phyloP scores from a whole-genome alignment of 1,140 invertebrate species.

The Varroa destructor region DNA sequence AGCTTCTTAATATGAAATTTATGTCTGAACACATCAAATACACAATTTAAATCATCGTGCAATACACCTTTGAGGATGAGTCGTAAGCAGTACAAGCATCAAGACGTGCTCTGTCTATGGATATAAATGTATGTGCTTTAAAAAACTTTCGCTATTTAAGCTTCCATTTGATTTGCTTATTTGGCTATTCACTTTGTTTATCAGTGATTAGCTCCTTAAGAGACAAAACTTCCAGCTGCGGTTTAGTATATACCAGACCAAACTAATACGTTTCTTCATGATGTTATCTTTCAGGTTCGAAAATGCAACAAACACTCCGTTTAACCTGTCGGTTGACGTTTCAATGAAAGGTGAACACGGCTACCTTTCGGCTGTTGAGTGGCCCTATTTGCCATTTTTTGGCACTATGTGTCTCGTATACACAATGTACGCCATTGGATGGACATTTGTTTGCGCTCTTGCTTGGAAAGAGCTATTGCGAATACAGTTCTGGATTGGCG shows the following conservation, averaged over 20 bases:
- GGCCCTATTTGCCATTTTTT: slow-evolving; percentile 65
- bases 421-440: slow-evolving; percentile 61
- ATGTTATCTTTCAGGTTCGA: not conserved
- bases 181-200: too few species aligned
- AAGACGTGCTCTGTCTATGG: too few species aligned
- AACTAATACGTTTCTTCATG: not conserved
- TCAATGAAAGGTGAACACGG: slow-evolving; percentile 53
- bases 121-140: too few species aligned
- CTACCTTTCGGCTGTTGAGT: slow-evolving; percentile 59
- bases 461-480: slow-evolving; percentile 80
- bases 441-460: slow-evolving; percentile 65
- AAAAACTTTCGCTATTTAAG: too few species aligned
- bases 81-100: too few species aligned
- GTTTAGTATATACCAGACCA: slow-evolving; percentile 18
- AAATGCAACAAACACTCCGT: slow-evolving; percentile 35
- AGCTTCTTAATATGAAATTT: too few species aligned
- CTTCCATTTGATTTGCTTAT: too few species aligned
- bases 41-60: too few species aligned
- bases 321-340: slow-evolving; percentile 47
- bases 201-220: too few species aligned
- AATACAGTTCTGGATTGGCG: slow-evolving; percentile 89
- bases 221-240: slow-evolving; percentile 31
- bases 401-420: slow-evolving; percentile 78
- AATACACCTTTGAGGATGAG: too few species aligned
- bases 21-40: too few species aligned